phyloP scores from a whole-genome alignment of 2,888 invertebrate genomes.

The Nomada goodeniana region DNA sequence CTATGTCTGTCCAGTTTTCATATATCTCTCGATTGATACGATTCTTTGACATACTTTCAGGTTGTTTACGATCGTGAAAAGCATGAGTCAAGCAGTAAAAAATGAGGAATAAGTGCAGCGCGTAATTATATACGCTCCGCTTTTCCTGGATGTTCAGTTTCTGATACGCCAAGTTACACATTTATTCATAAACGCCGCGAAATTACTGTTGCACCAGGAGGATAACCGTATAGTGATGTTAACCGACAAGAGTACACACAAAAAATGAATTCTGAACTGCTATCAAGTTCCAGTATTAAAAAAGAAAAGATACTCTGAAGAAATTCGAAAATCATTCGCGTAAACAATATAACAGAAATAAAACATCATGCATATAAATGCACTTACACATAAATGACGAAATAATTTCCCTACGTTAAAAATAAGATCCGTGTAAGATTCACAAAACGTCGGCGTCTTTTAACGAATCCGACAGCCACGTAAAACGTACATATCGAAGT shows the following conservation, averaged over 20 bases:
- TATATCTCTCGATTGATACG: background rate
- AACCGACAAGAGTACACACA: background rate
- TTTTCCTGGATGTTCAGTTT: background rate
- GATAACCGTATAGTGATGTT: slow-evolving; percentile 27
- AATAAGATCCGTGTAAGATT: background rate
- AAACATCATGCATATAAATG: no score
- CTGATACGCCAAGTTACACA: background rate
- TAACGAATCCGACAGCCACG: background rate
- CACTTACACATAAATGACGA: background rate
- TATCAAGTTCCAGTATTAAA: no score
- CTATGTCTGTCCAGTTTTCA: no score
- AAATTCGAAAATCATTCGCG: no score
- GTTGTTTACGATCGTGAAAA: background rate
- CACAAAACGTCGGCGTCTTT: background rate
- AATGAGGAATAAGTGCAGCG: background rate
- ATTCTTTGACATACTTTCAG: no score
- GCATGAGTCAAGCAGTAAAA: background rate
- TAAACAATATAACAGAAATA: no score
- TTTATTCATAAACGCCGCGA: background rate
- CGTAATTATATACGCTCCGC: background rate
- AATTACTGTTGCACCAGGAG: slow-evolving; percentile 29
- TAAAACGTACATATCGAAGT: background rate
- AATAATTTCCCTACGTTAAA: background rate
- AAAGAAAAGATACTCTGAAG: no score
- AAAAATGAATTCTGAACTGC: no score